Evolutionary conservation across 2,113 vertebrate species (phyloP), one percentile per base, ranked within the genome.

Genomic region (Spilogale gracilis): DNA sequence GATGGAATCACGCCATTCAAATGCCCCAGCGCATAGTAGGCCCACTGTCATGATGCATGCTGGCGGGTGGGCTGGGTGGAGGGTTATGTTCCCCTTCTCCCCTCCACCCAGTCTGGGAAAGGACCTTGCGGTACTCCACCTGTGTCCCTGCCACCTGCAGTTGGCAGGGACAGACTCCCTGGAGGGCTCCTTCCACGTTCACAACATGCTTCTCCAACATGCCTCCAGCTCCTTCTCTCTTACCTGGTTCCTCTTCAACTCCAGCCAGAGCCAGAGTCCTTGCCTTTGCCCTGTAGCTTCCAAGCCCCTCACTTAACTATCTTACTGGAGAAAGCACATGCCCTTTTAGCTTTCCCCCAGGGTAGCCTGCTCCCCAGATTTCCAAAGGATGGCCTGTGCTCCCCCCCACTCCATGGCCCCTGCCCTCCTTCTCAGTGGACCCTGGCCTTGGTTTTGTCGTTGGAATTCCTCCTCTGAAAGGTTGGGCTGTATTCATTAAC

Each of bases 401-500:
- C 43, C 20, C 10, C 4, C 65, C 18, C 25, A 79, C 12, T 45
- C 85, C 38, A 38, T 5, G 17, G 23, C 12, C 52, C 38, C 1
- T 0, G 5, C 16, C n/a, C 23, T 78, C 58, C 23, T 23, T 20
- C 87, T 25, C n/a, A 0, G 0, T 3, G 13, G 54, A 30, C 63
- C 58, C 73, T 3, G 56, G 80, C 95, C 81, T 96, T 81, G 81
- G 63, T 6, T 63, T 73, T 32, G 3, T 27, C 11, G 1, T 81
- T 73, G 32, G 25, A 30, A 52, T 6, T 21, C 21, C 63, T 21
- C 27, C 20, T 73, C 71, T 71, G 63, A 54, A 48, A 91, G 63
- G 38, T 3, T 6, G 54, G 85, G 20, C 25, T 79, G 81, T 96
- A 45, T 25, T 91, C 95, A 96, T 80, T 80, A 94, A 94, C 92